Evolutionary conservation across 2,888 invertebrate genomes (phyloP), one percentile per base, ranked within the genome.

Genomic region (Parasteatoda lunata): DNA sequence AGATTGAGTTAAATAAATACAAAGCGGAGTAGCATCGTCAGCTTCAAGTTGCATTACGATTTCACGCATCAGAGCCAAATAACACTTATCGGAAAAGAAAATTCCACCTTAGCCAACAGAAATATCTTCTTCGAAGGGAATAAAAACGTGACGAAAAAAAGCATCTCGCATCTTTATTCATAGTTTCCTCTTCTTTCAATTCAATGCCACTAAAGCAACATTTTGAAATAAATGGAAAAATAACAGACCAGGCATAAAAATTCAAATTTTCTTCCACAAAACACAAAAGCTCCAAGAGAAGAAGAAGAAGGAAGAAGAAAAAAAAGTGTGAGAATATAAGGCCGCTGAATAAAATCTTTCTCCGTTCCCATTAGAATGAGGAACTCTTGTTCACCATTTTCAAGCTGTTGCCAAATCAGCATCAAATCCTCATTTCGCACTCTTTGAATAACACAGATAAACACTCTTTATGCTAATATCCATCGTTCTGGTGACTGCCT

Each of bases 381-480:
- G 30, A 73, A 30, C 68, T 48, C 68, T 77, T 70, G 64, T 73
- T 51, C 47, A 66, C 69, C 51, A 59, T 68, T 52, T 69, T 68
- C 81, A 75, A 82, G 81, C 81, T 82, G 81, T 82, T 82, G 73
- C 75, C 75, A 64, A 76, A 75, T 82, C 81, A 82, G 75, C 81
- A 82, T 82, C 81, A 82, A 75, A 82, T 82, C 49, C 81, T 82
- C 81, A 69, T 82, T 75, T 75, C 64, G 59, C 71, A 79, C 79
- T 51, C 59, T 79, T 79, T 71, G 64, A 82, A 75, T 72, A 82
- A 75, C 81, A 68, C 48, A 59, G 66, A 75, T 69, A 82, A 75
- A 82, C 75, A 75, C 69, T 75, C 75, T 75, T 73, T 82, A 75
- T 68, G 69, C 69, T 82, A 75, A 82, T 82, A 51, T 45, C 49